Percentiles rank a stretch among this genome's conserved stretches.
These are phyloP conservation scores for Pedetes capensis DNA, from an alignment of 2,113 vertebrate genomes.

Conservation along the genomic window DNA sequence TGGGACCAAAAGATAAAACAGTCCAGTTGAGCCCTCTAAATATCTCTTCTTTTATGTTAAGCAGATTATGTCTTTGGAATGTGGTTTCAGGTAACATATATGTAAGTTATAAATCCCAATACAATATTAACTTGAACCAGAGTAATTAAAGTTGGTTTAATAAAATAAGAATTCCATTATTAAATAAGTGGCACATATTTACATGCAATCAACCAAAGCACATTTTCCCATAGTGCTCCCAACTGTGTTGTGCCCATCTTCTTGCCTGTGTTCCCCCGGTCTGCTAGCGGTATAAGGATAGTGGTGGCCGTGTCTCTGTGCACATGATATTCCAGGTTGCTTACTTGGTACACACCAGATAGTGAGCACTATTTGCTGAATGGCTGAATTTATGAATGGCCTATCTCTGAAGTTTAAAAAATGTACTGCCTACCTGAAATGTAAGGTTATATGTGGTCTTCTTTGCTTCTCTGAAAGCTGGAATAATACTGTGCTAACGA, in stretches of 20 bases:
- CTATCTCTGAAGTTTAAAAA: neutral
- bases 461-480: neutral
- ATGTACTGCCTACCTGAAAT: neutral
- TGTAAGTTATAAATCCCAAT: neutral
- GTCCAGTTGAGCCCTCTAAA: neutral
- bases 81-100: neutral
- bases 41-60: constrained; percentile 17
- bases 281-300: neutral
- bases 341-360: neutral
- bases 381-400: constrained; percentile 14
- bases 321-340: neutral
- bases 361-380: neutral
- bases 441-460: neutral
- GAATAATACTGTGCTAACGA: neutral
- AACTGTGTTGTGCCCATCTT: neutral
- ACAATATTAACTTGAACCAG: neutral
- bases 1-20: neutral
- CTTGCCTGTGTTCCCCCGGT: neutral
- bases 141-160: constrained; percentile 8
- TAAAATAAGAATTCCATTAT: neutral
- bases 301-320: neutral
- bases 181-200: neutral
- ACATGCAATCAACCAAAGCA: neutral
- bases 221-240: neutral
- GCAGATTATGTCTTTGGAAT: constrained; percentile 22